Conservation (phyloP, 2,888 invertebrate species). For the Acronicta leporina region DNA sequence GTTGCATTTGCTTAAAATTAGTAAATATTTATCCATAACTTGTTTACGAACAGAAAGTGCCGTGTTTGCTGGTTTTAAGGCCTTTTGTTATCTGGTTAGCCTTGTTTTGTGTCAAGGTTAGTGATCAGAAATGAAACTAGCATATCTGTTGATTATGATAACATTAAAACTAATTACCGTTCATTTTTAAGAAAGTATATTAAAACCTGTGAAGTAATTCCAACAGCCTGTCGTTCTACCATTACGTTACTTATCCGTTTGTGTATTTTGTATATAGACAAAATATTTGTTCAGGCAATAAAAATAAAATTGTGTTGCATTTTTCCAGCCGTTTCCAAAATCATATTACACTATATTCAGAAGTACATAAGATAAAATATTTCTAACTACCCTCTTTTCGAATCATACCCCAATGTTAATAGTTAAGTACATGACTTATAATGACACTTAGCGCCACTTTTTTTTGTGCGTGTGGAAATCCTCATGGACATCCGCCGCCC, state of each 20-base stretch:
- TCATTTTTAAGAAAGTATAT: neutral
- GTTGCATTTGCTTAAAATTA: conserved; percentile 12
- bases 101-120: conserved; percentile 14
- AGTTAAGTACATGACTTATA: too few relatives aligned
- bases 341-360: neutral
- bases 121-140: conserved; percentile 1
- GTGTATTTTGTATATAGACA: conserved; percentile 2
- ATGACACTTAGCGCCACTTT: too few relatives aligned
- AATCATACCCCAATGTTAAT: too few relatives aligned
- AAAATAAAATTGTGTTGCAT: too few relatives aligned
- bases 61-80: conserved; percentile 29
- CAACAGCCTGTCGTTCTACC: neutral
- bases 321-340: conserved; percentile 4
- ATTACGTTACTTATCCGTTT: conserved; percentile 8
- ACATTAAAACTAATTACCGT: too few relatives aligned
- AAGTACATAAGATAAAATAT: too few relatives aligned
- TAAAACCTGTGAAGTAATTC: neutral
- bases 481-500: too few relatives aligned
- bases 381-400: too few relatives aligned
- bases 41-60: conserved; percentile 33
- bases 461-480: too few relatives aligned
- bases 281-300: conserved; percentile 27
- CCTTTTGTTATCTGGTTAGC: conserved; percentile 33
- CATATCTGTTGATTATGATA: neutral
- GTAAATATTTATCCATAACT: neutral